Percentiles rank a stretch among this genome's conserved stretches.
These are phyloP conservation scores for Styela clava DNA, from an alignment of 23 tunicate genomes.

Conservation along the genomic window DNA sequence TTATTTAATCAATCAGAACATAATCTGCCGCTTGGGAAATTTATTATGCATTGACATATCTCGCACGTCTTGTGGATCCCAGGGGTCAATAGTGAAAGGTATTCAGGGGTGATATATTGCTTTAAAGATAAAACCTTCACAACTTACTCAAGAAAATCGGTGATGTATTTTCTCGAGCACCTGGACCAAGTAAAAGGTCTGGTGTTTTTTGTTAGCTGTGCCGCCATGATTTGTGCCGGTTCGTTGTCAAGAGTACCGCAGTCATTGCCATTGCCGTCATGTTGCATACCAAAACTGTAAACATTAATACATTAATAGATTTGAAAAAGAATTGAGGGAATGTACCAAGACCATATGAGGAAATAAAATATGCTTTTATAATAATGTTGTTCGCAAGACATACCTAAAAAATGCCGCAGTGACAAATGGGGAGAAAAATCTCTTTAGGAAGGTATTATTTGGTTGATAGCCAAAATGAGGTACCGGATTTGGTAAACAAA, in stretches of 20 bases:
- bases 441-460: neutral
- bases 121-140: too few species aligned
- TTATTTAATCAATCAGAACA: neutral
- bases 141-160: constrained; percentile 88
- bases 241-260: constrained; percentile 71
- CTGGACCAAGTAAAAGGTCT: constrained; percentile 94
- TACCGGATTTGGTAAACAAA: constrained; percentile 11
- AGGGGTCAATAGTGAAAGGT: neutral
- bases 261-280: constrained; percentile 79
- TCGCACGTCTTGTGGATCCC: neutral
- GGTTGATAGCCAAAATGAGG: constrained; percentile 1
- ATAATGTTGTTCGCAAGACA: neutral
- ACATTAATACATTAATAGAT: too few species aligned
- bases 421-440: neutral
- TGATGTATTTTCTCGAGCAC: constrained; percentile 92
- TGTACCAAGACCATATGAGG: too few species aligned
- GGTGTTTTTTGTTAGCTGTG: constrained; percentile 51
- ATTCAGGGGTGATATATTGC: neutral
- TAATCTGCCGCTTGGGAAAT: neutral
- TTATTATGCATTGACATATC: neutral
- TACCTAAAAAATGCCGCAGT: neutral
- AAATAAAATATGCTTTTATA: too few species aligned
- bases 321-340: neutral
- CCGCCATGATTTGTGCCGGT: constrained; percentile 90
- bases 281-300: constrained; percentile 96